phyloP scores from a whole-genome alignment of 2,113 vertebrate genomes.

The Prionailurus viverrinus region DNA sequence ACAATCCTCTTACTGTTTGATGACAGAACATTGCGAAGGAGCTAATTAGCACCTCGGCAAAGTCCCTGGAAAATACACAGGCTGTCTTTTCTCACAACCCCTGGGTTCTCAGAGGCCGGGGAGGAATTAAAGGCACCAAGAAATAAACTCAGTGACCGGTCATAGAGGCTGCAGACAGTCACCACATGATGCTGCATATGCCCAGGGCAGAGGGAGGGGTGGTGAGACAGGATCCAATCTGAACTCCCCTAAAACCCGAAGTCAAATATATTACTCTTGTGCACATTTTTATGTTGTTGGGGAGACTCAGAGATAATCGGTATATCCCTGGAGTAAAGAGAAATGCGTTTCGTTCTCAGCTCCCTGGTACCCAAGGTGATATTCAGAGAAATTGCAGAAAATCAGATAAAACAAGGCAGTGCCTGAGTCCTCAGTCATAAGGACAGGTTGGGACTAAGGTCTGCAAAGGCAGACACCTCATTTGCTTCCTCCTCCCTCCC shows the following conservation, averaged over 20 bases:
- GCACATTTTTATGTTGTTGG: neutral
- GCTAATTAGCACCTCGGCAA: constrained; percentile 77
- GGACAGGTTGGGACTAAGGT: neutral
- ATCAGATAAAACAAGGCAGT: neutral
- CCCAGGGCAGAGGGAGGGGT: neutral
- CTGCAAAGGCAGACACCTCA: neutral
- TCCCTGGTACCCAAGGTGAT: neutral
- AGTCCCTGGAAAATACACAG: constrained; percentile 71
- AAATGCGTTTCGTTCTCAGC: neutral
- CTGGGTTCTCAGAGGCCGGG: neutral
- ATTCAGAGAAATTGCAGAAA: neutral
- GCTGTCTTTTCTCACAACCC: constrained; percentile 67
- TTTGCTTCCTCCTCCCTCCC: neutral
- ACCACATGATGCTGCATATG: neutral
- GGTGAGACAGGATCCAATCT: too few species aligned
- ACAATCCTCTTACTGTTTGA: constrained; percentile 75
- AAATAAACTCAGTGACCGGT: constrained; percentile 7
- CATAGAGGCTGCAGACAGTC: neutral
- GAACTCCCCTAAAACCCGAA: neutral
- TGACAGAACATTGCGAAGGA: constrained; percentile 69
- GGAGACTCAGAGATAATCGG: neutral
- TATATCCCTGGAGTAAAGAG: neutral
- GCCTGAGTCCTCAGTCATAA: too few species aligned
- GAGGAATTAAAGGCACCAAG: constrained; percentile 46
- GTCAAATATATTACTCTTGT: neutral